Conservation (phyloP, 2,888 invertebrate genomes). For the Eupithecia centaureata region DNA sequence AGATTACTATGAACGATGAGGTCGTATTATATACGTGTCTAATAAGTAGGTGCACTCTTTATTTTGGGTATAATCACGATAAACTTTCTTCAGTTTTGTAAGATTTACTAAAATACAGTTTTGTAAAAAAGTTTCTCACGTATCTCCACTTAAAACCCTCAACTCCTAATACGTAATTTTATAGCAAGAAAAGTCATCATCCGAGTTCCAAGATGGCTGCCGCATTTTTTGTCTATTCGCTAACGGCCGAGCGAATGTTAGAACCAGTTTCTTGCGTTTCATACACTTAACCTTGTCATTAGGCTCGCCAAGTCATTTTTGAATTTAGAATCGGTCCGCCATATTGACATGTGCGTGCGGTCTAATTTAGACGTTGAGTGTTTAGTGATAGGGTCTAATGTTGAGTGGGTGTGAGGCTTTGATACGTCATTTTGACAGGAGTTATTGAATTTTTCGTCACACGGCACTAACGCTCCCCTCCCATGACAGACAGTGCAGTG, state of each 20-base stretch:
- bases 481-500: conserved; percentile 43
- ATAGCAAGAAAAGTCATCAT: conserved; percentile 67
- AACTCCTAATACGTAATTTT: conserved; percentile 49
- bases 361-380: conserved; percentile 42
- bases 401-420: conserved; percentile 23
- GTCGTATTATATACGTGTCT: background rate
- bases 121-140: conserved; percentile 9
- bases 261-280: conserved; percentile 70
- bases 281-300: conserved; percentile 76
- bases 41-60: too few species aligned
- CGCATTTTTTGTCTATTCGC: conserved; percentile 68
- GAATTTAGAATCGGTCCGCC: conserved; percentile 53
- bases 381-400: conserved; percentile 40
- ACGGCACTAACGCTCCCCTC: conserved; percentile 56
- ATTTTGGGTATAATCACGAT: too few species aligned
- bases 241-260: conserved; percentile 68
- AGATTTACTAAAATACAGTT: background rate
- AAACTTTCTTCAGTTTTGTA: background rate
- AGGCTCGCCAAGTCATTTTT: conserved; percentile 70
- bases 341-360: conserved; percentile 29
- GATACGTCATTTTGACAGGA: conserved; percentile 44
- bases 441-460: conserved; percentile 57
- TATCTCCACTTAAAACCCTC: conserved; percentile 25
- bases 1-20: background rate
- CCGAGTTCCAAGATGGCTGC: conserved; percentile 63